These are phyloP conservation scores for Poecilobothrus nobilitatus DNA, from an alignment of 2,888 invertebrate genomes.

Conservation along the genomic window DNA sequence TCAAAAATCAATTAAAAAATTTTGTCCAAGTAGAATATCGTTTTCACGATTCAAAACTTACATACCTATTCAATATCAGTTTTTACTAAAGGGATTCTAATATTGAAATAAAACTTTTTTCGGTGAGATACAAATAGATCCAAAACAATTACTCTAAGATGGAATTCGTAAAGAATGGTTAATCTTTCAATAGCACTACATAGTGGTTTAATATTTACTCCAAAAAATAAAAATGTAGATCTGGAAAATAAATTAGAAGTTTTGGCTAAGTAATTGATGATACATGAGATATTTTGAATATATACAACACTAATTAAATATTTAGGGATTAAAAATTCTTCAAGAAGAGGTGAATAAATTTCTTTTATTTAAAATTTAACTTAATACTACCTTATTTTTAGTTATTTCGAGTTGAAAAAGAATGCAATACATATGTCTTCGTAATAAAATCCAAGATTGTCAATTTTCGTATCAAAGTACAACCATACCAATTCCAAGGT, in stretches of 20 bases:
- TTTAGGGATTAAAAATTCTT: constrained; percentile 92
- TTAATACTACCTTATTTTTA: constrained; percentile 26
- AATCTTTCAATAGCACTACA: constrained; percentile 67
- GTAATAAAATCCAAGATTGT: constrained; percentile 62
- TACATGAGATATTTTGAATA: constrained; percentile 92
- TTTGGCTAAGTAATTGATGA: constrained; percentile 63
- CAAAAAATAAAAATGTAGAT: constrained; percentile 45
- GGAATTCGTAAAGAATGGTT: constrained; percentile 85
- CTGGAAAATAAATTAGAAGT: constrained; percentile 27
- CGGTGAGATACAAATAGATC: constrained; percentile 89
- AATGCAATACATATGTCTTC: constrained; percentile 82
- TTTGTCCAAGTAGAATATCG: constrained; percentile 87
- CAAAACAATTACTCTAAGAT: constrained; percentile 87
- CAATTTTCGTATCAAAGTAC: constrained; percentile 64
- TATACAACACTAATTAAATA: constrained; percentile 94
- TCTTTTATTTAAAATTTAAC: neutral
- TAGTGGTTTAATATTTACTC: too few species aligned
- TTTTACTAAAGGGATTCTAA: too few species aligned
- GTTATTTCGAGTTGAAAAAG: constrained; percentile 77
- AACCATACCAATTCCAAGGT: constrained; percentile 63
- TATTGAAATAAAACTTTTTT: constrained; percentile 93
- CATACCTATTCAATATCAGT: constrained; percentile 86
- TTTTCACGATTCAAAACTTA: constrained; percentile 80
- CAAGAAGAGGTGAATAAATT: constrained; percentile 76
- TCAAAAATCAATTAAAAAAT: constrained; percentile 88